A percentile compares a stretch with the other conserved stretches of the same genome.
phyloP scores from a whole-genome alignment of 2,888 invertebrate genomes.

The Parasteatoda lunata region DNA sequence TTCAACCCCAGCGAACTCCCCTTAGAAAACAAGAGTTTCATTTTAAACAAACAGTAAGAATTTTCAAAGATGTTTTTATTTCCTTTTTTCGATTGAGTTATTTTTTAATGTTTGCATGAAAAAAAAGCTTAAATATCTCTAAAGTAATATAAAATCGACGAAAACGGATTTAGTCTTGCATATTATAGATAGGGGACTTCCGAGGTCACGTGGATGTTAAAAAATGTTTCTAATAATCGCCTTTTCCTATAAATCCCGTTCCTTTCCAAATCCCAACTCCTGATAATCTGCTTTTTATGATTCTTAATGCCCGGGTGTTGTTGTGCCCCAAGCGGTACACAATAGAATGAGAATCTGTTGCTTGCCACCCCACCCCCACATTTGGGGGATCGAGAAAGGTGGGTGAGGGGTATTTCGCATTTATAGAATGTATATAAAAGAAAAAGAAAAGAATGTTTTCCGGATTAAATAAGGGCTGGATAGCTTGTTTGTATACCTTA shows the following conservation, averaged over 20 bases:
- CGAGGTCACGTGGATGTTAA: slow-evolving; percentile 68
- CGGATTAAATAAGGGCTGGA: slow-evolving; percentile 58
- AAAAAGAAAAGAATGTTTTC: slow-evolving; percentile 46
- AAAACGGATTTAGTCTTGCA: slow-evolving; percentile 57
- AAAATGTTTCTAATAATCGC: slow-evolving; percentile 68
- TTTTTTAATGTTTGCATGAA: slow-evolving; percentile 47
- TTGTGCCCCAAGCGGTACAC: slow-evolving; percentile 45
- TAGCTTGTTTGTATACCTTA: slow-evolving; percentile 66
- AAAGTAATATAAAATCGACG: slow-evolving; percentile 49
- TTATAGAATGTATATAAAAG: slow-evolving; percentile 6
- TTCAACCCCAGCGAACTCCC: slow-evolving; percentile 35
- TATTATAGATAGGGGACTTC: slow-evolving; percentile 34
- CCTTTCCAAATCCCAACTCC: slow-evolving; percentile 59
- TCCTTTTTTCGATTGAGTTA: slow-evolving; percentile 30
- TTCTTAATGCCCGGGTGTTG: slow-evolving; percentile 60
- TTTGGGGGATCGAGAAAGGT: slow-evolving; percentile 12
- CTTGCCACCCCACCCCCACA: slow-evolving; percentile 14
- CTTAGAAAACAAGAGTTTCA: slow-evolving; percentile 28
- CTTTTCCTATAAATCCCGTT: slow-evolving; percentile 66
- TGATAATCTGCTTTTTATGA: slow-evolving; percentile 66
- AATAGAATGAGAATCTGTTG: slow-evolving; percentile 49
- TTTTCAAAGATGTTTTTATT: slow-evolving; percentile 15
- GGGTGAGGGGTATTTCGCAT: slow-evolving; percentile 24
- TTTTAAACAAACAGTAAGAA: slow-evolving; percentile 33
- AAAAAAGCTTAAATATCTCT: slow-evolving; percentile 57